Evolutionary conservation across 37 sponge, comb jelly and placozoan species (phyloP).

Genomic region (Halisarca cf. caerulea): DNA sequence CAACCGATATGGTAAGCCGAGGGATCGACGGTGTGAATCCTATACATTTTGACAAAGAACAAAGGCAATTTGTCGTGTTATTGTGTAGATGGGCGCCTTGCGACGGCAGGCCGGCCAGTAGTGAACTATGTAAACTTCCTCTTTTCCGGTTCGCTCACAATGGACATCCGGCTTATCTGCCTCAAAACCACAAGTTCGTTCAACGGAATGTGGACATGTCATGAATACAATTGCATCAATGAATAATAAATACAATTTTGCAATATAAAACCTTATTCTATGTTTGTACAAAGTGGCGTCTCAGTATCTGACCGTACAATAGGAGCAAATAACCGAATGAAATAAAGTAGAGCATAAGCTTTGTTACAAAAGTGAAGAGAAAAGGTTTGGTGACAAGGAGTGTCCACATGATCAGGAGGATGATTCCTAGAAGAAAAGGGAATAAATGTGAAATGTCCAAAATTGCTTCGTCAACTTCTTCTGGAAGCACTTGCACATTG

Average conservation of each 20-base stretch:
- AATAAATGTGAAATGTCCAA: background rate
- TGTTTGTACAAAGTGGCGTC: too few relatives aligned
- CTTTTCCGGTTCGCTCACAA: background rate
- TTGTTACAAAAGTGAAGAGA: slow-evolving; percentile 7
- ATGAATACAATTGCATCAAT: background rate
- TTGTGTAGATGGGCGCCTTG: background rate
- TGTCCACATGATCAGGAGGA: background rate
- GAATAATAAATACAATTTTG: background rate
- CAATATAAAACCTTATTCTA: background rate
- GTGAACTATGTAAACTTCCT: slow-evolving; percentile 8
- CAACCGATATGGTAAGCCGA: background rate
- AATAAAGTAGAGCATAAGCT: slow-evolving; percentile 10
- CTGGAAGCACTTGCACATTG: too few relatives aligned
- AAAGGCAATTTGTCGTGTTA: background rate
- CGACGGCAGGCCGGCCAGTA: slow-evolving; percentile 19
- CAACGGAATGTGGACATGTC: background rate
- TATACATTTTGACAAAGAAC: slow-evolving; percentile 25
- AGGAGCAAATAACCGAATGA: slow-evolving; percentile 4
- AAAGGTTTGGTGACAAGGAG: background rate
- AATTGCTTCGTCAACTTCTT: background rate
- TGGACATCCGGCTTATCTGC: background rate
- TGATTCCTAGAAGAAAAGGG: background rate
- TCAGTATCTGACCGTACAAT: background rate
- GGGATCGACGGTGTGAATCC: background rate
- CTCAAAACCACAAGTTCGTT: background rate